A percentile compares a stretch with the other conserved stretches of the same genome.
These are phyloP conservation scores for Anolis sagrei DNA, from an alignment of 2,113 vertebrate genomes.

Conservation along the genomic window DNA sequence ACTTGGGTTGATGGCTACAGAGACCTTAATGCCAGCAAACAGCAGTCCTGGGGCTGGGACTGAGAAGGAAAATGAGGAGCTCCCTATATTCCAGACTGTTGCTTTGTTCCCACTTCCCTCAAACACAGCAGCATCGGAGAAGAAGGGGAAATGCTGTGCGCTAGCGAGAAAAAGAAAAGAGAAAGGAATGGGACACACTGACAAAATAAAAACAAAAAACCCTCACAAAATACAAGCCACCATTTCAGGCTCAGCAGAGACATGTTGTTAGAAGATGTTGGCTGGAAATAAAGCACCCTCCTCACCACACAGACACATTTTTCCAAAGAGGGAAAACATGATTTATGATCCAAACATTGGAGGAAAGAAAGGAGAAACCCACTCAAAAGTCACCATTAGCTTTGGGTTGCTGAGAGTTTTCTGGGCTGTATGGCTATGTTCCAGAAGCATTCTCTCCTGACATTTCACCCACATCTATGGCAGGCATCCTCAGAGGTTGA, in stretches of 20 bases:
- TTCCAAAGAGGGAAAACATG: slow-evolving; percentile 1
- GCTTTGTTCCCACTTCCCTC: slow-evolving; percentile 77
- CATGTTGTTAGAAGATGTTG: background rate
- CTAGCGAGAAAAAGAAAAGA: slow-evolving; percentile 43
- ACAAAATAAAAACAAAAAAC: too few species aligned
- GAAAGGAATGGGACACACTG: background rate
- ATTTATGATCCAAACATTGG: slow-evolving; percentile 17
- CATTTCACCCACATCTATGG: too few species aligned
- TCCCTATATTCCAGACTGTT: slow-evolving; percentile 75
- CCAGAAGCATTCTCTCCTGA: too few species aligned
- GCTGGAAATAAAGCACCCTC: background rate
- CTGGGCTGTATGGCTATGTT: too few species aligned
- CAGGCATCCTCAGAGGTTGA: too few species aligned
- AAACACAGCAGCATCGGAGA: slow-evolving; percentile 79
- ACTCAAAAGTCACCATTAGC: background rate
- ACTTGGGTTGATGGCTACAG: slow-evolving; percentile 74
- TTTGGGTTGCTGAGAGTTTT: too few species aligned
- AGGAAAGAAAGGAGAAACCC: background rate
- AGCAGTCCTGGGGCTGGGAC: slow-evolving; percentile 65
- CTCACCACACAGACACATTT: background rate
- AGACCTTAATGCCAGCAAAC: slow-evolving; percentile 72
- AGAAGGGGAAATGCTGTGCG: slow-evolving; percentile 66
- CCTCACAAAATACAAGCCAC: accelerated
- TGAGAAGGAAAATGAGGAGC: slow-evolving; percentile 66
- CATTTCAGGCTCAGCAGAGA: accelerated